Percentiles rank a stretch among this genome's conserved stretches.
These are phyloP conservation scores for Archocentrus centrarchus DNA, from an alignment of 2,113 vertebrate genomes.

Conservation along the genomic window DNA sequence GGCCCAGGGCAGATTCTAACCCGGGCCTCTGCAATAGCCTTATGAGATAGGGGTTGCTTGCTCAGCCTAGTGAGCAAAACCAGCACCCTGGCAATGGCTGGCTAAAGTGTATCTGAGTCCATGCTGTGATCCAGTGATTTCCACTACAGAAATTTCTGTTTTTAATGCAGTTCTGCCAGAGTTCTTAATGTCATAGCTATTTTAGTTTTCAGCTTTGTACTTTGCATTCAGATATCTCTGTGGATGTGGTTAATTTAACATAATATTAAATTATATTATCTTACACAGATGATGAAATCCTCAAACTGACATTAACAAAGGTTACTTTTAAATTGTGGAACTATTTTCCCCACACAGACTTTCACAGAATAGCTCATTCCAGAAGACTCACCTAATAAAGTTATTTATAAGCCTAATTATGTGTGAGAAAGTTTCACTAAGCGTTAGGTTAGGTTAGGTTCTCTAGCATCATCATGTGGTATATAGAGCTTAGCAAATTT, in stretches of 20 bases:
- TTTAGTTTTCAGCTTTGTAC: background rate
- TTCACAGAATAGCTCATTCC: too few relatives aligned
- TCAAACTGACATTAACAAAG: background rate
- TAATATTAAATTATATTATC: background rate
- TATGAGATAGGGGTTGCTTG: too few relatives aligned
- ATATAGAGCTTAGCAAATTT: too few relatives aligned
- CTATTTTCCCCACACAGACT: too few relatives aligned
- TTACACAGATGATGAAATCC: background rate
- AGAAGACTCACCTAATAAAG: too few relatives aligned
- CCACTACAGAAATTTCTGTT: background rate
- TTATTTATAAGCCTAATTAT: too few relatives aligned
- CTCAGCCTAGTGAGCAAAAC: background rate
- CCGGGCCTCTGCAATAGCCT: too few relatives aligned
- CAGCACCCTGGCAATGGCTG: background rate
- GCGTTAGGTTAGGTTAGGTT: too few relatives aligned
- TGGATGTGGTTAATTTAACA: background rate
- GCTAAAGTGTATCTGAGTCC: background rate
- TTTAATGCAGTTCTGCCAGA: background rate
- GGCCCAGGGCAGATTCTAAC: too few relatives aligned
- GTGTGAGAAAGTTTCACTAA: too few relatives aligned
- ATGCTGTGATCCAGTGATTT: conserved; percentile 6
- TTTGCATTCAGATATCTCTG: background rate
- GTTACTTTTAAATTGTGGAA: background rate
- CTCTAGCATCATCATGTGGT: too few relatives aligned
- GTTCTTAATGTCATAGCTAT: background rate